Evolutionary conservation across 92 coral and sea anemone species (phyloP).

Genomic region (Zoanthus sociatus): DNA sequence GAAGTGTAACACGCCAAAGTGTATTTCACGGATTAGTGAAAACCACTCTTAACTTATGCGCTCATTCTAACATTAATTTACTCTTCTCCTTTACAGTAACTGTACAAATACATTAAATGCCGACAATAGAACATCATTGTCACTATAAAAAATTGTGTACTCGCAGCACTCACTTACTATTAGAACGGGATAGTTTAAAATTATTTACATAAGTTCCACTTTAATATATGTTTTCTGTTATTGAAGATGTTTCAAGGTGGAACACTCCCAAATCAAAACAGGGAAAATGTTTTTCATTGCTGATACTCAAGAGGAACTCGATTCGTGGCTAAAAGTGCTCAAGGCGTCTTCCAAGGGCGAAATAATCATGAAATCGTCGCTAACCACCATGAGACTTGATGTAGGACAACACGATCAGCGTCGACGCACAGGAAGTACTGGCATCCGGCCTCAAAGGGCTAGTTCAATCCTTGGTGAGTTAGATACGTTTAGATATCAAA

Average conservation of each 20-base stretch:
- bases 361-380: constrained; percentile 48
- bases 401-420: constrained; percentile 39
- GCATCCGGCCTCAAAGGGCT: constrained; percentile 12
- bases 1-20: no score
- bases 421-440: constrained; percentile 28
- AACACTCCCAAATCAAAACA: constrained; percentile 72
- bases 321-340: constrained; percentile 77
- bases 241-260: constrained; percentile 87
- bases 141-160: no score
- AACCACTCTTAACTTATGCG: no score
- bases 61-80: no score
- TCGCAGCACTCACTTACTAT: no score
- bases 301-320: constrained; percentile 82
- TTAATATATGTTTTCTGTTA: neutral
- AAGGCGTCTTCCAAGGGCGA: constrained; percentile 80
- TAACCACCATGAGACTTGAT: constrained; percentile 27
- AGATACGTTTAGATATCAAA: neutral
- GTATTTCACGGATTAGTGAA: no score
- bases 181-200: no score
- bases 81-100: no score
- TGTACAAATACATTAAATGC: no score
- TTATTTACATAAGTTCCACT: no score
- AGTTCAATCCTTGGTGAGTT: constrained; percentile 42
- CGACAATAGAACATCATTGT: no score
- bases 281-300: constrained; percentile 72